Base-by-base conservation (phyloP, 2,888 invertebrate species). In the Theretra japonica region DNA sequence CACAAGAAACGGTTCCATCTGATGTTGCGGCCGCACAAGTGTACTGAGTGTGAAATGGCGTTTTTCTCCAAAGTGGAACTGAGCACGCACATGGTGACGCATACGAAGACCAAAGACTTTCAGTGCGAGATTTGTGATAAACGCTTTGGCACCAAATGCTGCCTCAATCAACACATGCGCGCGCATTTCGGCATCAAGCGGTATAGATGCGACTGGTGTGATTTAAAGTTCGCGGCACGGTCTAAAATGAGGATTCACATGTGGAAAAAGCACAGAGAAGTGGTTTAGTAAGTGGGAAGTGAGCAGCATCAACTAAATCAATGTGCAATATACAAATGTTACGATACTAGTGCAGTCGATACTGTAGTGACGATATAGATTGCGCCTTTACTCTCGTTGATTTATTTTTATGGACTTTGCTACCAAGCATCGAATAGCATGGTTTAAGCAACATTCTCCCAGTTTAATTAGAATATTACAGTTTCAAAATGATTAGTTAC, bases 11-110 rank as follows among this genome's bases (percentile, higher is more conserved):
- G 82, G 30, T 82, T 90, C 4, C 94, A 94, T 71, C 80, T 94
- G n/a, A 83, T 87, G 82, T 83, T 87, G 69, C 80, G 86, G 17
- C 77, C 84, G n/a, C 88, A 89, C 58, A 83, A 84, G 4, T 95
- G 95, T 65, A 77, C 83, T 0, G 76, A 86, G 3, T 95, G 95
- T 57, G 91, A 90, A 1, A 92, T 88, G 78, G 80, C 80, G 0
- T 90, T 90, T 74, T 87, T 81, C 62, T 77, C 75, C 0, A 74
- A 76, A 57, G 68, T 73, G 4, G 80, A 80, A 28, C 69, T 87
- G 21, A 81, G 79, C 0, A 79, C 78, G 6, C 90, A 90, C 59
- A 81, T 83, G 81, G 78, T 88, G n/a, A 89, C 85, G 58, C 92
- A 93, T 75, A 86, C 86, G 0, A 88, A 86, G 7, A 79, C 80